These are phyloP conservation scores for Silurus asotus DNA, from an alignment of 2,113 vertebrate species.

Conservation along the genomic window DNA sequence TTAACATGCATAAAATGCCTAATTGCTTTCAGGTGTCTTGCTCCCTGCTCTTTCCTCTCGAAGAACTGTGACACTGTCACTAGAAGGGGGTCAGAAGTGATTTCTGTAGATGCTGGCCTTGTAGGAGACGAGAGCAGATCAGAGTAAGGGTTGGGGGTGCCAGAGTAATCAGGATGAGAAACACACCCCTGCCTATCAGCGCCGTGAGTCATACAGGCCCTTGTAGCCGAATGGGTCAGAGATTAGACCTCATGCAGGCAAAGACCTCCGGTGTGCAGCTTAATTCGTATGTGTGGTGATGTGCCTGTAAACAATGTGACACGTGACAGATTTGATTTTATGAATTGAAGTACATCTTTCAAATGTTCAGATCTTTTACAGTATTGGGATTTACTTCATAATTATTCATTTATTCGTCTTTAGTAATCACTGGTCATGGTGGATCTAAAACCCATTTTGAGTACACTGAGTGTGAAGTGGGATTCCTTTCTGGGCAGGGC, in stretches of 20 bases:
- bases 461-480: conserved; percentile 5
- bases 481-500: background rate
- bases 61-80: conserved; percentile 55
- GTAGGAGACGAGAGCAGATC: conserved; percentile 72
- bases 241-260: conserved; percentile 84
- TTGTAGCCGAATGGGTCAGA: conserved; percentile 86
- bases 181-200: conserved; percentile 69
- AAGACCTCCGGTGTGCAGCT: conserved; percentile 88
- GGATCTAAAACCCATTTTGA: background rate
- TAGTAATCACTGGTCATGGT: background rate
- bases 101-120: conserved; percentile 93
- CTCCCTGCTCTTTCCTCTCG: conserved; percentile 45
- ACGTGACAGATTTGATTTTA: background rate
- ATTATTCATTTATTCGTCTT: background rate
- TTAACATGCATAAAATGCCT: conserved; percentile 42
- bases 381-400: background rate
- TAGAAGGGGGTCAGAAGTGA: conserved; percentile 79
- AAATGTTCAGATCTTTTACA: background rate
- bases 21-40: conserved; percentile 60
- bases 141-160: conserved; percentile 31
- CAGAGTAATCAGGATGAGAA: conserved; percentile 89
- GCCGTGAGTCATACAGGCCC: conserved; percentile 77
- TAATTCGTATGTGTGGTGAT: conserved; percentile 66
- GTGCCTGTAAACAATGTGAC: conserved; percentile 14
- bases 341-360: conserved; percentile 1